Base-by-base conservation (phyloP, 2,113 vertebrate species). In the Malurus alboscapulatus region DNA sequence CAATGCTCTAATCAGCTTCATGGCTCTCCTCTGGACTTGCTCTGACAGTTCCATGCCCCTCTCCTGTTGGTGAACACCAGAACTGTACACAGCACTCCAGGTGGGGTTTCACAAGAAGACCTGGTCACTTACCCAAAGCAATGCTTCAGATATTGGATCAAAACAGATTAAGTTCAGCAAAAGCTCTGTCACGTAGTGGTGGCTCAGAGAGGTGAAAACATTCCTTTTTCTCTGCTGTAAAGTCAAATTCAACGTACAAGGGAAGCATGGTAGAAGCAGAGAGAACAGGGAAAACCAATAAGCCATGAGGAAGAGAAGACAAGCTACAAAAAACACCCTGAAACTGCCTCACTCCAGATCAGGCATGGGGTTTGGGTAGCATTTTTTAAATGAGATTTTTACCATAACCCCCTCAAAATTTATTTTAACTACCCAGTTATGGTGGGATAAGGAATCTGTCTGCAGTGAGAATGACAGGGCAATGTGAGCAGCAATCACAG, bases 401-500 rank as follows among this genome's bases (percentile, higher is more conserved):
- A 48, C 18, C 36, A 15, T 57, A 87, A 76, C 59, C 10, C 19
- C 38, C 6, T 59, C n/a, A 73, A 90, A 85, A 88, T 69, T 29
- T 77, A 8, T n/a, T 61, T 26, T 22, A 83, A 57, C 17, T 48
- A 13, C 19, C 22, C 38, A 30, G 0, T 69, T 45, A 67, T 10
- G 13, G 19, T 73, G 30, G 54, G 26, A 79, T 66, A 93, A 80
- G 0, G 2, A 10, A 50, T 26, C 12, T 50, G 22, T 59, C 62
- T 72, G 50, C 51, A 62, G 17, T 45, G 27, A 44, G 55, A 86
- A 73, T 29, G 38, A 10, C 63, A 61, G 40, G 80, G 50, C 7
- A 73, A 24, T 0, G 0, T 45, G 6, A 91, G 17, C 58, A 36
- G 74, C 42, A 72, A 21, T 15, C 48, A 45, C 15, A 44, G 15